A percentile compares a stretch with the other conserved stretches of the same genome.
phyloP scores from a whole-genome alignment of 1,140 invertebrate genomes.

The Caenorhabditis latens region DNA sequence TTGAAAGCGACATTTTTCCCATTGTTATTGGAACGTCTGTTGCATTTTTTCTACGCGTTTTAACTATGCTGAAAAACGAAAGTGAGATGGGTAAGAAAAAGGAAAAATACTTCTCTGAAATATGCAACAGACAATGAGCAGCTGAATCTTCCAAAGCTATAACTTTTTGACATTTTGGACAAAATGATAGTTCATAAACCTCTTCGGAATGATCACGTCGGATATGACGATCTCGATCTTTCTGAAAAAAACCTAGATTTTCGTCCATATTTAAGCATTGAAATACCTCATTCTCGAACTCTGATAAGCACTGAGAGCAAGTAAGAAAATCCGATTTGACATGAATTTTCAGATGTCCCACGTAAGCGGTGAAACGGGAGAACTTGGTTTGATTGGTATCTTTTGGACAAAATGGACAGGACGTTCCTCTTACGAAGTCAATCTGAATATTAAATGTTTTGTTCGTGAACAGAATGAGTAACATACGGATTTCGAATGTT shows the following conservation, averaged over 20 bases:
- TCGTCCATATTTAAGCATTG: neutral
- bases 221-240: constrained; percentile 2
- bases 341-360: constrained; percentile 58
- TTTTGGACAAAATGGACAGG: neutral
- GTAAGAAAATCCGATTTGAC: neutral
- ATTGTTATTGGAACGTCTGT: neutral
- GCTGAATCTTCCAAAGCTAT: neutral
- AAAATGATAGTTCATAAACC: constrained; percentile 8
- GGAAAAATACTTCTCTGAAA: neutral
- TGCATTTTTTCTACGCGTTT: neutral
- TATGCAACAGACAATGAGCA: constrained; percentile 15
- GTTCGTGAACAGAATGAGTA: neutral
- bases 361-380: constrained; percentile 42
- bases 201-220: constrained; percentile 25
- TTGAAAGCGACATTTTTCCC: neutral
- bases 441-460: neutral
- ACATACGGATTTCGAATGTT: neutral
- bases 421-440: neutral
- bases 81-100: too few relatives aligned
- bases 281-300: constrained; percentile 50
- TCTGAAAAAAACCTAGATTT: neutral
- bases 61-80: neutral
- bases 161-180: constrained; percentile 40
- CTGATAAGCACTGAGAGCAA: constrained; percentile 22
- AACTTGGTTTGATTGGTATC: neutral